Percentiles rank a stretch among this genome's conserved stretches.
Evolutionary conservation across 1,140 invertebrate genomes (phyloP).

Genomic region (Drosophila ambigua): DNA sequence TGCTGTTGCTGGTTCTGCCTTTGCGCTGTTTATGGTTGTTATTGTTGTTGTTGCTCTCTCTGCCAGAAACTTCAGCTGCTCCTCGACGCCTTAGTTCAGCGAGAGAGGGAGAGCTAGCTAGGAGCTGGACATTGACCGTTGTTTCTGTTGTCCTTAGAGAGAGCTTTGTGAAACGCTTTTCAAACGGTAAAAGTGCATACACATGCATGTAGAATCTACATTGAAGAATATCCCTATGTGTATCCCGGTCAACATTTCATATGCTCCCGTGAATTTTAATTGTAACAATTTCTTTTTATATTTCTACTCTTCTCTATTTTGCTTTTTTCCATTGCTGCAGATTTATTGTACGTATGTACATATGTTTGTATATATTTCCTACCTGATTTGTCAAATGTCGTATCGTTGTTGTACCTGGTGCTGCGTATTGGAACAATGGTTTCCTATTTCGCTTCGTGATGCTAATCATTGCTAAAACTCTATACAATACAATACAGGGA

Average conservation of each 20-base stretch:
- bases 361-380: conserved; percentile 23
- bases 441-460: conserved; percentile 74
- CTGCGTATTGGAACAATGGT: conserved; percentile 77
- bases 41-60: conserved; percentile 25
- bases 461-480: conserved; percentile 79
- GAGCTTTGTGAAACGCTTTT: conserved; percentile 13
- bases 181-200: background rate
- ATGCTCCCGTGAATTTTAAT: conserved; percentile 42
- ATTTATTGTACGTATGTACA: conserved; percentile 3
- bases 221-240: background rate
- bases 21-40: conserved; percentile 39
- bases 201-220: too few relatives aligned
- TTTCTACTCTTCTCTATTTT: conserved; percentile 3
- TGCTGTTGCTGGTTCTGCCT: conserved; percentile 38
- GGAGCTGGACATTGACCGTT: conserved; percentile 49
- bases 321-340: conserved; percentile 18
- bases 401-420: conserved; percentile 60
- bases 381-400: conserved; percentile 69
- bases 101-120: background rate
- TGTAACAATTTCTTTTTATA: conserved; percentile 43
- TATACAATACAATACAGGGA: conserved; percentile 31
- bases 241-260: background rate
- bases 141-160: conserved; percentile 23
- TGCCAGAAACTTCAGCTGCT: conserved; percentile 73
- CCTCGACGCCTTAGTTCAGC: conserved; percentile 34